Base-by-base conservation (phyloP, 2,113 vertebrate species). In the Rattus rattus region DNA sequence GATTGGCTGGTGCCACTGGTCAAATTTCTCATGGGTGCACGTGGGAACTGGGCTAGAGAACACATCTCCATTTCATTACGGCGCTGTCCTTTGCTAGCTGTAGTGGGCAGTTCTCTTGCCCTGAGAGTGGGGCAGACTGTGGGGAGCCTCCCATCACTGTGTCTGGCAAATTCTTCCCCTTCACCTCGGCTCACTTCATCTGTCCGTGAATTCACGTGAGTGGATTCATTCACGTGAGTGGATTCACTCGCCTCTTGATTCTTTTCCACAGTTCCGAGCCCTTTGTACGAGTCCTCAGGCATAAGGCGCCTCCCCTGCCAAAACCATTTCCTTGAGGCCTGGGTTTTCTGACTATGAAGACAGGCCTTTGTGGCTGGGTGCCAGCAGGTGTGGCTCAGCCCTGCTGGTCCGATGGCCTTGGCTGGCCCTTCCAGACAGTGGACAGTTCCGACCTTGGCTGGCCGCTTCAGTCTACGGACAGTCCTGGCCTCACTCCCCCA, bases 301-400 rank as follows among this genome's bases (percentile, higher is more conserved):
- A 9, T 0, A 80, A 72, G 22, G 24, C 17, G 24, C 3, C 36
- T 69, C 19, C 52, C 24, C 47, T 33, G 28, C 63, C 84, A 54
- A 73, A 16, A 77, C 13, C 30, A 8, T 30, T 36, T 63, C 20
- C 39, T 28, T 19, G 24, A 43, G 7, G 36, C 36, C 43, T n/a
- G 43, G 76, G 49, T 75, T n/a, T 84, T 84, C 52, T 70, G 39
- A 33, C 26, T 47, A 14, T 76, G 72, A 63, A 43, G 28, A 90
- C 39, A 63, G 7, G 70, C n/a, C 70, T 43, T 47, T 61, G 87
- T 75, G 88, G 70, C 54, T 43, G n/a, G 28, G 20, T 47, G 88
- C 88, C 88, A 47, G 88, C 70, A 89, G 88, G 88, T 89, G 69
- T 52, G 87, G 69, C 13, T 56, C 87, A 59, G 7, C n/a, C 83